These are phyloP conservation scores for Apamea monoglypha DNA, from an alignment of 2,888 invertebrate species.

Conservation along the genomic window DNA sequence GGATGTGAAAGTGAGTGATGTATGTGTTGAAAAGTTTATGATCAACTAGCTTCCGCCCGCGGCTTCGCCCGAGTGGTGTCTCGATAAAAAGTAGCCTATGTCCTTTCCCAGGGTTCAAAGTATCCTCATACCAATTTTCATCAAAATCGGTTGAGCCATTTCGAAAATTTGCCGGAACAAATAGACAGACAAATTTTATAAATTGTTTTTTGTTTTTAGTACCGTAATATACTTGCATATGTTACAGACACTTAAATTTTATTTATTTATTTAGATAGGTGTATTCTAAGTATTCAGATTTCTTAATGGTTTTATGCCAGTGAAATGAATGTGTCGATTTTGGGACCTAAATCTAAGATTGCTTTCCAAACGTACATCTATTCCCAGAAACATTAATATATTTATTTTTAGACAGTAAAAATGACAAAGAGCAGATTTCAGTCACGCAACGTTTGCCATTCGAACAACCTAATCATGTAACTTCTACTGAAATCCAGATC, in stretches of 20 bases:
- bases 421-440: constrained; percentile 39
- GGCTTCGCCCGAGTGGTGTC: not conserved
- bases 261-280: not conserved
- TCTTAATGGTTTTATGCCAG: constrained; percentile 26
- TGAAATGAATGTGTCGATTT: constrained; percentile 31
- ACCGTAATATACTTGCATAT: too few species aligned
- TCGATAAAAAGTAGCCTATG: not conserved
- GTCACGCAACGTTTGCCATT: constrained; percentile 59
- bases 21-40: not conserved
- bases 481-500: constrained; percentile 51
- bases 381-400: constrained; percentile 38
- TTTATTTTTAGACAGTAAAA: constrained; percentile 51
- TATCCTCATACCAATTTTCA: not conserved
- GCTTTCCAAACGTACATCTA: constrained; percentile 21
- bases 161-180: not conserved
- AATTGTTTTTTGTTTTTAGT: not conserved
- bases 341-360: not conserved
- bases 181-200: not conserved
- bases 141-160: not conserved
- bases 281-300: not conserved
- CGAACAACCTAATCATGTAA: constrained; percentile 55
- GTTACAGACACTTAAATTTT: not conserved
- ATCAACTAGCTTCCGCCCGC: not conserved
- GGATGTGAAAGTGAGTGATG: not conserved
- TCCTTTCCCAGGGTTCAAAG: not conserved